Evolutionary conservation across 2,113 vertebrate species (phyloP).

Genomic region (Poeciliopsis prolifica): DNA sequence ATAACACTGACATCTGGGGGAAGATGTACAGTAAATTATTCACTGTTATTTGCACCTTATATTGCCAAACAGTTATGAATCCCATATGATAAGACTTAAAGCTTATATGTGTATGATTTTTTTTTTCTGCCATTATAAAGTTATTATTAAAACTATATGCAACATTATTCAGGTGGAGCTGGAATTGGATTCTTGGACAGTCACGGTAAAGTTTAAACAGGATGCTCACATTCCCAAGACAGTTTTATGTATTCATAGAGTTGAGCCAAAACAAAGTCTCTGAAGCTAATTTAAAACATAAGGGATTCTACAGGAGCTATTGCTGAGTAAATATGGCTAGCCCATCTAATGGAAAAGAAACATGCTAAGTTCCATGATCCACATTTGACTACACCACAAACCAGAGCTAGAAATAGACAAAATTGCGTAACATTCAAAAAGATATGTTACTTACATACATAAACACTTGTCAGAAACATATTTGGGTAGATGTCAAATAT

Average conservation of each 20-base stretch:
- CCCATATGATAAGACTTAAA: slow-evolving; percentile 18
- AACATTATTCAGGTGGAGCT: background rate
- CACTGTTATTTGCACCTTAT: slow-evolving; percentile 37
- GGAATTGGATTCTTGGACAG: background rate
- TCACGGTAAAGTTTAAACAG: background rate
- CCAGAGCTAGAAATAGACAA: no score
- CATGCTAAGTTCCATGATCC: no score
- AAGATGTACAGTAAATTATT: slow-evolving; percentile 16
- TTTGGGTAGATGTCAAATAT: no score
- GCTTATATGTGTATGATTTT: slow-evolving; percentile 1
- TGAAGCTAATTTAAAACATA: slow-evolving; percentile 4
- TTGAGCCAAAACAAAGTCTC: background rate
- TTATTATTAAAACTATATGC: slow-evolving; percentile 14
- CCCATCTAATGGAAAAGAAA: no score
- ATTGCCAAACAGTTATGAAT: slow-evolving; percentile 40
- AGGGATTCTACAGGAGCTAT: slow-evolving; percentile 2
- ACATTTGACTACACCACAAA: no score
- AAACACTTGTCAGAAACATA: no score
- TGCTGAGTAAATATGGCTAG: background rate
- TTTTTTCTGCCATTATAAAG: background rate
- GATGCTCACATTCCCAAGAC: background rate
- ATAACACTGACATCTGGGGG: slow-evolving; percentile 29
- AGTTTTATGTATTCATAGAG: slow-evolving; percentile 1
- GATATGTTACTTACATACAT: no score
- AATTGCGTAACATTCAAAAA: no score